phyloP scores from a whole-genome alignment of 2,888 invertebrate genomes.

The Philopedon plagiatum region DNA sequence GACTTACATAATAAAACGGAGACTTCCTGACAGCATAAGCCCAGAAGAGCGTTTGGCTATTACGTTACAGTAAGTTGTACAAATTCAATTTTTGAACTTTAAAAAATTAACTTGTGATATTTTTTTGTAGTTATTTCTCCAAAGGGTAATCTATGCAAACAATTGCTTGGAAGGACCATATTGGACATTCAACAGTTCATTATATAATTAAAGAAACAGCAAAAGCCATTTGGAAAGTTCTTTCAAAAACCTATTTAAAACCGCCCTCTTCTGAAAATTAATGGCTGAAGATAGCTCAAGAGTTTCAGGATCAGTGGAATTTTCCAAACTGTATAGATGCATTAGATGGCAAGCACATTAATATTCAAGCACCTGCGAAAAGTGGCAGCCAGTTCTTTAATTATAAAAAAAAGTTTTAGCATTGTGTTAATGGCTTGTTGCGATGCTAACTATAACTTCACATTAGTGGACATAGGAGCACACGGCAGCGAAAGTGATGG shows the following conservation, averaged over 20 bases:
- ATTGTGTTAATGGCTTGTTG: no score
- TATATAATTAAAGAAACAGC: slow-evolving; percentile 17
- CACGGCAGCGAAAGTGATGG: slow-evolving; percentile 28
- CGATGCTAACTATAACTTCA: no score
- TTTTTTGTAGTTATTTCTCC: not conserved
- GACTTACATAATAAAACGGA: not conserved
- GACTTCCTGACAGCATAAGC: not conserved
- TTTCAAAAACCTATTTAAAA: slow-evolving; percentile 31
- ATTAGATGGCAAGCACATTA: not conserved
- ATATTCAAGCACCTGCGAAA: no score
- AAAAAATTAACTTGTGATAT: no score
- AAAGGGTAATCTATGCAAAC: not conserved
- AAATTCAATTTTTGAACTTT: not conserved
- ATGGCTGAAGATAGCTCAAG: not conserved
- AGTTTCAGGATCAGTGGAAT: not conserved
- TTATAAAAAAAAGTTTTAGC: no score
- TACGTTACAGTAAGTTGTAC: not conserved
- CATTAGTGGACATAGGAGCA: no score
- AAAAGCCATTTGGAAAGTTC: slow-evolving; percentile 22
- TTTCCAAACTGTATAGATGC: not conserved
- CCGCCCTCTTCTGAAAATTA: slow-evolving; percentile 13
- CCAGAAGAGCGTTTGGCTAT: not conserved
- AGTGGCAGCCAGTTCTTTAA: slow-evolving; percentile 16
- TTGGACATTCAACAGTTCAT: slow-evolving; percentile 27
- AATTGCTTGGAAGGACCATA: slow-evolving; percentile 23